Percentiles rank a stretch among this genome's conserved stretches.
phyloP scores from a whole-genome alignment of 2,113 vertebrate genomes.

The Diadophis punctatus region DNA sequence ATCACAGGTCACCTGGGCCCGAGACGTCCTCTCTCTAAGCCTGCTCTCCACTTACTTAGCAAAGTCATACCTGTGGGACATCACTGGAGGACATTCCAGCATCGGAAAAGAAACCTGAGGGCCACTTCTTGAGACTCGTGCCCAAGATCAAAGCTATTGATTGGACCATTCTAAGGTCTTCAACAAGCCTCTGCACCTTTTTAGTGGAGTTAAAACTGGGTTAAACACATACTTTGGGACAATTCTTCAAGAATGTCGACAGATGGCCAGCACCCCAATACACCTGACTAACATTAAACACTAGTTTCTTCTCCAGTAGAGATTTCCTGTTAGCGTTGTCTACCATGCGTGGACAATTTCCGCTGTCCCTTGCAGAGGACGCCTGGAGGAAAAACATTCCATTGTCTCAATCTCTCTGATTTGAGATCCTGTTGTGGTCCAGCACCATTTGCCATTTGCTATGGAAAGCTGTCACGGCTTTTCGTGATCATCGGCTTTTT shows the following conservation, averaged over 20 bases:
- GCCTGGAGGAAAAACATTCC: not conserved
- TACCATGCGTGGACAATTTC: not conserved
- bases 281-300: not conserved
- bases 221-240: constrained; percentile 20
- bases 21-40: not conserved
- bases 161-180: constrained; percentile 60
- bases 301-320: constrained; percentile 20
- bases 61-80: not conserved
- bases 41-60: not conserved
- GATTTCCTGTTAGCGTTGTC: not conserved
- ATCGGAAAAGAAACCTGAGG: not conserved
- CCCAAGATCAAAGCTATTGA: constrained; percentile 46
- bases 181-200: constrained; percentile 39
- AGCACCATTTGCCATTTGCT: not conserved
- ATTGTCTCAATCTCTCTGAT: not conserved
- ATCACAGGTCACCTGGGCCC: not conserved
- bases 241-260: constrained; percentile 28
- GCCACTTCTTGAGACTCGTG: not conserved
- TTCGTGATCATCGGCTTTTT: not conserved
- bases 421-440: not conserved
- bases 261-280: not conserved
- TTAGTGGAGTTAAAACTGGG: constrained; percentile 17
- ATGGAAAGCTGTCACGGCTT: not conserved
- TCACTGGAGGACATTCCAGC: not conserved
- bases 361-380: not conserved